Percentiles rank a stretch among this genome's conserved stretches.
These are phyloP conservation scores for Caretta caretta DNA, from an alignment of 2,113 vertebrate genomes.

Conservation along the genomic window DNA sequence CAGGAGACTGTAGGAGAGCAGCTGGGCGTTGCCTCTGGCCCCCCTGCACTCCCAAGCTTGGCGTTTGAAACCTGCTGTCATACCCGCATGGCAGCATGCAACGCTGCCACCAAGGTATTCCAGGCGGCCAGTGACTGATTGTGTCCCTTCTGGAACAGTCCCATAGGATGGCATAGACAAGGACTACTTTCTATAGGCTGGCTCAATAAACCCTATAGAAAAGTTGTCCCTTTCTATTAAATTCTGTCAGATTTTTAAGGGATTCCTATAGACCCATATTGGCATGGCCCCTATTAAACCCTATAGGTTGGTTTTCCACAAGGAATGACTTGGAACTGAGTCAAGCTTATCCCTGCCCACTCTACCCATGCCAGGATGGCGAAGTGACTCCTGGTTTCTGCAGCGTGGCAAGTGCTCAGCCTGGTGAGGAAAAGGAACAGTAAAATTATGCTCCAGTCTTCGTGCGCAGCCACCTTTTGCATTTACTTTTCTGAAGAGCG, in stretches of 20 bases:
- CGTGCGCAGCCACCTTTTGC: not conserved
- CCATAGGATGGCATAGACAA: not conserved
- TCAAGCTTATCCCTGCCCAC: not conserved
- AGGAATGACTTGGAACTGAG: not conserved
- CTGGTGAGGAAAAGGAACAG: not conserved
- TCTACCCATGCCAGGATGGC: not conserved
- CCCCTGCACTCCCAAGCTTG: not conserved
- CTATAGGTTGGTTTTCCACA: not conserved
- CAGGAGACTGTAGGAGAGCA: not conserved
- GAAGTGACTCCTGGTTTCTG: not conserved
- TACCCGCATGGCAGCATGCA: not conserved
- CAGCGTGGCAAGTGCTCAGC: not conserved
- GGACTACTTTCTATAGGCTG: not conserved
- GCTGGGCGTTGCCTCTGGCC: not conserved
- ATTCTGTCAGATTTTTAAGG: not conserved
- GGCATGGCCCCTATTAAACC: rapidly evolving
- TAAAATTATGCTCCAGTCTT: not conserved
- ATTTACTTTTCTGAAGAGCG: not conserved
- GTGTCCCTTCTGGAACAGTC: not conserved
- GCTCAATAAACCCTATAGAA: not conserved
- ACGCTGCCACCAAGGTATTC: too few relatives aligned
- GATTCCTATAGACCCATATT: not conserved
- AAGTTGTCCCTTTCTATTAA: not conserved
- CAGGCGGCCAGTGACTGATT: not conserved
- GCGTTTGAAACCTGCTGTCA: not conserved